These are phyloP conservation scores for Papilio helenus DNA, from an alignment of 1,140 invertebrate genomes.

Conservation along the genomic window DNA sequence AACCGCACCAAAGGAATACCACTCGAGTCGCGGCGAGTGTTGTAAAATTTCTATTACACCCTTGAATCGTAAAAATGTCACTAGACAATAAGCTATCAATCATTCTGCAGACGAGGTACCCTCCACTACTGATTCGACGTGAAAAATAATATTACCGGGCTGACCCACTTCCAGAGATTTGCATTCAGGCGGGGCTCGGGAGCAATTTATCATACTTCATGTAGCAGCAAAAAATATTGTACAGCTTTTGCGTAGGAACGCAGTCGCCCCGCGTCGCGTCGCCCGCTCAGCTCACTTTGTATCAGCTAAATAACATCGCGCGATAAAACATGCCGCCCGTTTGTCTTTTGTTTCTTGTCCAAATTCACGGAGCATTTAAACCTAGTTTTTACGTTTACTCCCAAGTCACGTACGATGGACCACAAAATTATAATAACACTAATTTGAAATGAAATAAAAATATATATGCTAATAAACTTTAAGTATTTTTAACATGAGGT, in stretches of 20 bases:
- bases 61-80: conserved; percentile 76
- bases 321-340: conserved; percentile 32
- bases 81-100: conserved; percentile 78
- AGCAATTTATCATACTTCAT: conserved; percentile 77
- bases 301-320: conserved; percentile 31
- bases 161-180: conserved; percentile 79
- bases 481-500: neutral
- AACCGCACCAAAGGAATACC: conserved; percentile 64
- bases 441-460: neutral
- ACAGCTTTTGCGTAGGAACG: conserved; percentile 41
- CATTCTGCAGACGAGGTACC: conserved; percentile 62
- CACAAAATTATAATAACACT: conserved; percentile 5
- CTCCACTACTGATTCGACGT: conserved; percentile 67
- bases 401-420: conserved; percentile 20
- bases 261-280: conserved; percentile 23
- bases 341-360: conserved; percentile 33
- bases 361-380: conserved; percentile 16
- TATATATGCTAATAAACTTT: neutral
- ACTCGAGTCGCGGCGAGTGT: conserved; percentile 53
- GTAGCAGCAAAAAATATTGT: conserved; percentile 65
- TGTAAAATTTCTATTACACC: conserved; percentile 70
- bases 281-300: conserved; percentile 28
- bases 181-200: conserved; percentile 68
- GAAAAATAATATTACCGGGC: conserved; percentile 74
- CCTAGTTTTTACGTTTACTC: conserved; percentile 27